phyloP scores from a whole-genome alignment of 2,797 vertebrate species.

The Buphagus erythrorhynchus region DNA sequence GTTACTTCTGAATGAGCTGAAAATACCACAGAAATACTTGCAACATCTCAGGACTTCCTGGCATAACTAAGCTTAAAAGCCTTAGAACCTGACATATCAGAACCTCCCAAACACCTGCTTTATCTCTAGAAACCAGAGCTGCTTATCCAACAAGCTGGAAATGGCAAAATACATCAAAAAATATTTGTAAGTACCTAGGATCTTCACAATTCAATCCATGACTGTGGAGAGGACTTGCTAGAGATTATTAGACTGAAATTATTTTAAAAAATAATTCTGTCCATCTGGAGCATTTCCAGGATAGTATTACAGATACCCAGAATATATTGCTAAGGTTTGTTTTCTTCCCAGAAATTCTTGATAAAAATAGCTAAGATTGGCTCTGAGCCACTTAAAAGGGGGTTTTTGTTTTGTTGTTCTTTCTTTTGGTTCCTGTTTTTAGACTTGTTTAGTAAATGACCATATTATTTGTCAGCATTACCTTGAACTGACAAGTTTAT shows the following conservation, averaged over 20 bases:
- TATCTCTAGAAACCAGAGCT: neutral
- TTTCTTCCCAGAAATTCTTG: constrained; percentile 17
- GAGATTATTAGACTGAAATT: neutral
- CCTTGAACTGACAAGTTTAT: neutral
- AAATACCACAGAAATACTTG: neutral
- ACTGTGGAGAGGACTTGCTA: neutral
- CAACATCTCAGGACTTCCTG: neutral
- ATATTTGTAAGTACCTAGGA: neutral
- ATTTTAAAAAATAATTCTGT: neutral
- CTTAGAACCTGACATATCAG: neutral
- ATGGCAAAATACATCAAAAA: neutral
- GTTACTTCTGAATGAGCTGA: neutral
- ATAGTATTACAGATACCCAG: neutral
- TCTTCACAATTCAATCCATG: neutral
- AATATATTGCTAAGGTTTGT: neutral
- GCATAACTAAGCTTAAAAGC: neutral
- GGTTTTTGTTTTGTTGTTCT: neutral
- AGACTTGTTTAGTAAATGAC: neutral
- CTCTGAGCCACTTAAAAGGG: neutral
- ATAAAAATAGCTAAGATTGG: constrained; percentile 28
- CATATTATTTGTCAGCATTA: constrained; percentile 1
- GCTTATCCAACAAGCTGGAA: neutral
- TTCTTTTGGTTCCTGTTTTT: neutral
- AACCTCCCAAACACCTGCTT: neutral
- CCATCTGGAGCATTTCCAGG: neutral